Conservation (phyloP, 2,888 invertebrate genomes). For the Papilio demoleus region DNA sequence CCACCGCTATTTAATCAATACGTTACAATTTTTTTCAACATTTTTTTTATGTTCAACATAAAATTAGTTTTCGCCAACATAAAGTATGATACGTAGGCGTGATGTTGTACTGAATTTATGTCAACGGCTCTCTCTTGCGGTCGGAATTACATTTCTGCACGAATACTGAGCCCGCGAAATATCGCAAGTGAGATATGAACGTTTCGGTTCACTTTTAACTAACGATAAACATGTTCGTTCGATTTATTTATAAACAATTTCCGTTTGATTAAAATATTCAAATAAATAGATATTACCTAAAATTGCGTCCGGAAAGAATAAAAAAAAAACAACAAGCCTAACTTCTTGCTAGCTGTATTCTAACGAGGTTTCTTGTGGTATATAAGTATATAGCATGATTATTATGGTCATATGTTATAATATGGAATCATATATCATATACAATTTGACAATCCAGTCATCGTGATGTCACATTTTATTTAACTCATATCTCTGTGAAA, state of each 20-base stretch:
- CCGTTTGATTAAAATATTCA: neutral
- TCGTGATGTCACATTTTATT: no score
- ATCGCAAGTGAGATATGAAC: slow-evolving; percentile 6
- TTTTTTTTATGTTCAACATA: slow-evolving; percentile 16
- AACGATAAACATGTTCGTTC: neutral
- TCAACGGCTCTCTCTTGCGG: slow-evolving; percentile 18
- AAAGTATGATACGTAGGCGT: neutral
- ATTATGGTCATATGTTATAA: no score
- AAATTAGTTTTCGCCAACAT: slow-evolving; percentile 25
- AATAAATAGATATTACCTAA: no score
- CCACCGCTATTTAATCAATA: slow-evolving; percentile 12
- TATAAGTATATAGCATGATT: no score
- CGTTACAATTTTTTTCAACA: neutral
- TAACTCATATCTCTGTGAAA: no score
- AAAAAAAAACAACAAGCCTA: no score
- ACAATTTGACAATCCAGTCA: no score
- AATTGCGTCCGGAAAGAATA: no score
- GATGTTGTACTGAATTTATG: slow-evolving; percentile 27
- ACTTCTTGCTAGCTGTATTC: no score
- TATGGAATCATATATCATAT: no score
- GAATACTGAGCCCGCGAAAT: slow-evolving; percentile 20
- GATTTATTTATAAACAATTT: neutral
- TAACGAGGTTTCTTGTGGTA: no score
- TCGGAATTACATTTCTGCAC: slow-evolving; percentile 20
- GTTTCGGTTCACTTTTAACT: neutral